phyloP scores from a whole-genome alignment of 2,888 invertebrate genomes.

The Rotaria sp. region DNA sequence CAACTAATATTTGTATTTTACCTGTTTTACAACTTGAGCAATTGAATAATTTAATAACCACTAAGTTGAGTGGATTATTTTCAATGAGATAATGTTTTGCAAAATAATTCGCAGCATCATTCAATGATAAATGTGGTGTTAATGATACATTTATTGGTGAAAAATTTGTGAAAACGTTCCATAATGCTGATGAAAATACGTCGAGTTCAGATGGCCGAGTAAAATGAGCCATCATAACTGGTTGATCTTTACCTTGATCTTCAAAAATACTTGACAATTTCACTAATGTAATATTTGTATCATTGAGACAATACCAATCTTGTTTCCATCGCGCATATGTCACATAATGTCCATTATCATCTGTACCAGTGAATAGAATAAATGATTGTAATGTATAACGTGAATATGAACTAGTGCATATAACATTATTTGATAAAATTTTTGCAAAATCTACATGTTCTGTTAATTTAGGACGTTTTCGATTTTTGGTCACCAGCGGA shows the following conservation, averaged over 20 bases:
- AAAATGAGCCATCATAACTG: background rate
- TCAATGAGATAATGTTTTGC: background rate
- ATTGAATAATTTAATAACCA: background rate
- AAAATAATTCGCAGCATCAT: background rate
- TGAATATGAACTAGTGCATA: background rate
- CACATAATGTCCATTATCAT: background rate
- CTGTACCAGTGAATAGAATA: background rate
- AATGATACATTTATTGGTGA: background rate
- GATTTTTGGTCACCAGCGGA: background rate
- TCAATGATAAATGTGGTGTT: background rate
- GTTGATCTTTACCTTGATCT: background rate
- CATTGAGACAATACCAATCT: background rate
- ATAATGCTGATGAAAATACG: background rate
- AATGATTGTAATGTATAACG: constrained; percentile 5
- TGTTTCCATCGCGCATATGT: background rate
- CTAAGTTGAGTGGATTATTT: background rate
- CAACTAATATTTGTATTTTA: background rate
- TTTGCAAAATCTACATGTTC: background rate
- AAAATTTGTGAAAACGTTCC: background rate
- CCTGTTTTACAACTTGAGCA: background rate
- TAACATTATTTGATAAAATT: background rate
- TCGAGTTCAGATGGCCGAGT: background rate
- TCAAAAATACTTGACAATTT: background rate
- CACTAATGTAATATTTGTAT: background rate
- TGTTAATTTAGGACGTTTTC: background rate